phyloP scores from a whole-genome alignment of 2,113 vertebrate species.

The Marmota monax region DNA sequence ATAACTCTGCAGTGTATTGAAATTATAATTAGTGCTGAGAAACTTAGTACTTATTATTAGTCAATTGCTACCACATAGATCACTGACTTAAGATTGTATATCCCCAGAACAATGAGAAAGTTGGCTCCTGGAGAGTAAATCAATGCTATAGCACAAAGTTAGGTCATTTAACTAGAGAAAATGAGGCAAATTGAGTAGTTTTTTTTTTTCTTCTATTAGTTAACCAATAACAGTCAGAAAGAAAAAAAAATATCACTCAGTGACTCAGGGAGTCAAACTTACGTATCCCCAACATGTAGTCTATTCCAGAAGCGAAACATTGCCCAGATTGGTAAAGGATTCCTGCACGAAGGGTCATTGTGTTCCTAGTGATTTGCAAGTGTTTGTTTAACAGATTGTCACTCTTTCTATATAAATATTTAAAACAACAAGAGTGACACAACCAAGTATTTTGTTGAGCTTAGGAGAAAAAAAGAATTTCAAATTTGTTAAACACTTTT shows the following conservation, averaged over 20 bases:
- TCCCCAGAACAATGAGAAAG: neutral
- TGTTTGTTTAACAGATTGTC: neutral
- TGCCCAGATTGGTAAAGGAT: neutral
- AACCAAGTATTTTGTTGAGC: neutral
- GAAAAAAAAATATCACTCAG: too few relatives aligned
- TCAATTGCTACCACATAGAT: neutral
- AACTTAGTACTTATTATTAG: neutral
- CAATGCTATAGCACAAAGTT: neutral
- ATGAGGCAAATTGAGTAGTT: neutral
- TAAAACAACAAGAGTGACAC: neutral
- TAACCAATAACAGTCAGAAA: neutral
- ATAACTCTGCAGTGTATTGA: neutral
- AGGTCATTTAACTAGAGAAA: neutral
- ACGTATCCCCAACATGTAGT: fast-evolving
- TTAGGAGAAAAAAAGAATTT: neutral
- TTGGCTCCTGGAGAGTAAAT: neutral
- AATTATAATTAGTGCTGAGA: neutral
- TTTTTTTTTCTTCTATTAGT: too few relatives aligned
- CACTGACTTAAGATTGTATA: neutral
- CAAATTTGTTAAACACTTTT: neutral
- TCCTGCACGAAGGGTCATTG: neutral
- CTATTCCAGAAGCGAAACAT: neutral
- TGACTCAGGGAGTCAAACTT: neutral
- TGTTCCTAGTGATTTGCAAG: neutral
- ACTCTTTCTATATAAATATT: neutral